Conservation (phyloP, 2,113 vertebrate species). For the Pachyramphus minor region DNA sequence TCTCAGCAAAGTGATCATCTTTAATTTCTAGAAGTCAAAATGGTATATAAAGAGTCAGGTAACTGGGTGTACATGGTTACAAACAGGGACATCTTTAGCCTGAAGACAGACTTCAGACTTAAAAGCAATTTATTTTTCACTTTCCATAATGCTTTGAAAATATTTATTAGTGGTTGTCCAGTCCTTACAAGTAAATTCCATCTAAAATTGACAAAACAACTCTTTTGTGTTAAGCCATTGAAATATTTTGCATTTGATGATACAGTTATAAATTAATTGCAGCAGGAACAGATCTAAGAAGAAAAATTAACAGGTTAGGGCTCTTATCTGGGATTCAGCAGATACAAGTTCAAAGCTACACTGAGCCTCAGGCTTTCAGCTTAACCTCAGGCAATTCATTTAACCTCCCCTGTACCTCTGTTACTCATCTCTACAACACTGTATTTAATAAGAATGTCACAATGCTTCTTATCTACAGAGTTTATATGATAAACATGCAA, state of each 20-base stretch:
- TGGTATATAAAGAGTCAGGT: not conserved
- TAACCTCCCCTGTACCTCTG: not conserved
- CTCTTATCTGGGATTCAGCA: conserved; percentile 1
- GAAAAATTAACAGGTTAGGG: conserved; percentile 12
- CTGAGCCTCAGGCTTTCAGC: not conserved
- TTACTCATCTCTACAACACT: not conserved
- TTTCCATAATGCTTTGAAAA: not conserved
- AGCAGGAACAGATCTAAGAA: not conserved
- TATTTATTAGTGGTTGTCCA: not conserved
- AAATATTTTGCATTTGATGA: not conserved
- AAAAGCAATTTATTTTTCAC: not conserved
- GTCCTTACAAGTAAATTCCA: not conserved
- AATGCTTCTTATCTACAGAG: not conserved
- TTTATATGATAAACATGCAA: not conserved
- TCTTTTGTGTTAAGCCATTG: not conserved
- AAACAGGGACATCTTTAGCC: not conserved
- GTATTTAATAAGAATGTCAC: not conserved
- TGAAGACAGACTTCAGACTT: not conserved
- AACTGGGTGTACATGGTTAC: not conserved
- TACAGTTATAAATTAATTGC: not conserved
- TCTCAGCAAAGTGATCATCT: not conserved
- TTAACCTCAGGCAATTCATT: conserved; percentile 19
- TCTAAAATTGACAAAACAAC: not conserved
- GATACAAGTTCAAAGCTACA: conserved; percentile 33
- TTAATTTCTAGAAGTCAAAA: not conserved